Percentiles rank a stretch among this genome's conserved stretches.
Evolutionary conservation across 2,888 invertebrate species (phyloP).

Genomic region (Choreutis nemorana): DNA sequence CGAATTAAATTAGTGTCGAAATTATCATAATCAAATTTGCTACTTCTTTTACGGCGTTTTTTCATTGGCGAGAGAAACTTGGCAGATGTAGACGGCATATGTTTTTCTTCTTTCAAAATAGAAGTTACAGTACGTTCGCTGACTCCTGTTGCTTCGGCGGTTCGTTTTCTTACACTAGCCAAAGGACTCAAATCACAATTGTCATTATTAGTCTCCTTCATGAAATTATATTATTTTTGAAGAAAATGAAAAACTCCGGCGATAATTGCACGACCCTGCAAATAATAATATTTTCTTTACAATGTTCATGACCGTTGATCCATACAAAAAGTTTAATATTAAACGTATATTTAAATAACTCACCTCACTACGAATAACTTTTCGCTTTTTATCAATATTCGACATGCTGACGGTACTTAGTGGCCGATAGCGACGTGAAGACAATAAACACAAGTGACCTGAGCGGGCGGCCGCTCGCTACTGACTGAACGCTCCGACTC

Average conservation of each 20-base stretch:
- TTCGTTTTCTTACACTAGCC: background rate
- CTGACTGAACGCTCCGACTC: too few species aligned
- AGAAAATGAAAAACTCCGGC: background rate
- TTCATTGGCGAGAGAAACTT: background rate
- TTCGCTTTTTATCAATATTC: too few species aligned
- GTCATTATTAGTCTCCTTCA: background rate
- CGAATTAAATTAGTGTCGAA: background rate
- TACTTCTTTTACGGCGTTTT: background rate
- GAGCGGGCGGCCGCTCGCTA: too few species aligned
- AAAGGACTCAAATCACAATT: background rate
- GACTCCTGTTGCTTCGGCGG: conserved; percentile 2
- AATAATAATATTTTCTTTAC: too few species aligned
- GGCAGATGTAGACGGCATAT: background rate
- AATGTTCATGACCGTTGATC: too few species aligned
- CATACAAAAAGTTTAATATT: too few species aligned
- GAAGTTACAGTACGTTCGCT: background rate
- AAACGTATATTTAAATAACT: too few species aligned
- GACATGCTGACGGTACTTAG: too few species aligned
- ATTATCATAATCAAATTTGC: background rate
- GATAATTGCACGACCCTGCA: background rate
- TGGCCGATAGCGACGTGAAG: too few species aligned
- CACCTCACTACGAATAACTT: too few species aligned
- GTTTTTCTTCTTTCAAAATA: conserved; percentile 4
- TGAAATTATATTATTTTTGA: background rate
- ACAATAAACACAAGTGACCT: too few species aligned